These are phyloP conservation scores for Montifringilla adamsi DNA, from an alignment of 2,113 vertebrate genomes.

Conservation along the genomic window DNA sequence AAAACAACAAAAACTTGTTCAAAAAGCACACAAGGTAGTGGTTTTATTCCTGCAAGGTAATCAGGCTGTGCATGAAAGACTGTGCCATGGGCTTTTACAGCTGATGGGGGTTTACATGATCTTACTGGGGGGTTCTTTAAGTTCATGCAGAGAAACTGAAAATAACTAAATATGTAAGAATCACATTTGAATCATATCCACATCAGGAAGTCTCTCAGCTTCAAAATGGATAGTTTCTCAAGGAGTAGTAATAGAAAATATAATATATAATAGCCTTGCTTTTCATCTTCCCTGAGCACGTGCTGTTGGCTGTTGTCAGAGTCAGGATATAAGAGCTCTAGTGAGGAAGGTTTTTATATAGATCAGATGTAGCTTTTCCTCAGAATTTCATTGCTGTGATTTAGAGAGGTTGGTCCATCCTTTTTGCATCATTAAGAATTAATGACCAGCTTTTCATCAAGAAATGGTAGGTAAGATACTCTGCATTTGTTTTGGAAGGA, in stretches of 20 bases:
- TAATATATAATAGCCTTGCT: background rate
- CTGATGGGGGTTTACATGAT: background rate
- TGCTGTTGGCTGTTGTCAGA: background rate
- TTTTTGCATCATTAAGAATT: background rate
- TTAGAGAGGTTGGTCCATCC: background rate
- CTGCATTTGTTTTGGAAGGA: background rate
- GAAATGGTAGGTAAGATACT: background rate
- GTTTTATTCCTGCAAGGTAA: background rate
- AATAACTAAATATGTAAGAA: background rate
- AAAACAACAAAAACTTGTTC: background rate
- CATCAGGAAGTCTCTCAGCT: background rate
- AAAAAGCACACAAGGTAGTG: background rate
- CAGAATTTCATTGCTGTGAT: background rate
- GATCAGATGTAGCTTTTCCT: background rate
- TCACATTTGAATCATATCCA: background rate
- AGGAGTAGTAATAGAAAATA: background rate
- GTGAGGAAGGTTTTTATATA: background rate
- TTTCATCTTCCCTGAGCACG: background rate
- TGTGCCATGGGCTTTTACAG: rapidly evolving
- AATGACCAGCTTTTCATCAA: background rate
- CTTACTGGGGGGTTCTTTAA: background rate
- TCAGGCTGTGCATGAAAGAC: background rate
- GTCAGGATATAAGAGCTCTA: background rate
- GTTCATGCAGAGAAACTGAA: background rate
- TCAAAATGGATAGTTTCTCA: background rate